Evolutionary conservation across 2,113 vertebrate genomes (phyloP).

Genomic region (Indri indri): DNA sequence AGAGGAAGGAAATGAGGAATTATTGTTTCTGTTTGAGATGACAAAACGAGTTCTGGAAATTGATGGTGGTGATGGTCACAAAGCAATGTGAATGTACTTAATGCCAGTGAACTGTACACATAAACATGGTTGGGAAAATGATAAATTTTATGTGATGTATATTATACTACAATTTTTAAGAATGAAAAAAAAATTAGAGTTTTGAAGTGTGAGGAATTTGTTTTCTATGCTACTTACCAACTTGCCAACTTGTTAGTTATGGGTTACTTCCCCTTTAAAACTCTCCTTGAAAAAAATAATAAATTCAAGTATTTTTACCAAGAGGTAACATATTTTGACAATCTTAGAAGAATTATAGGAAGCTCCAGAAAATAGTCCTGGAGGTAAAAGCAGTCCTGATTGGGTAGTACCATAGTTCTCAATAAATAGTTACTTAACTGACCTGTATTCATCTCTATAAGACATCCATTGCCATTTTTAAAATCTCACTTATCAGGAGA

Average conservation of each 20-base stretch:
- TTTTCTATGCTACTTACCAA: slow-evolving; percentile 25
- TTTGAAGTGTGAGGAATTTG: background rate
- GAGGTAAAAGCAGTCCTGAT: background rate
- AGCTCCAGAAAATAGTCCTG: background rate
- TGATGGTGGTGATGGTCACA: background rate
- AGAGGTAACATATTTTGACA: background rate
- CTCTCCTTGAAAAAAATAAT: background rate
- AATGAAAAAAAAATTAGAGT: background rate
- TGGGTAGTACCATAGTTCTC: background rate
- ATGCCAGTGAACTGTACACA: background rate
- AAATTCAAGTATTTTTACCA: slow-evolving; percentile 1
- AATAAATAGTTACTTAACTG: background rate
- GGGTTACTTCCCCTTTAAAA: background rate
- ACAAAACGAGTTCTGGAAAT: background rate
- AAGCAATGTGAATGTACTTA: background rate
- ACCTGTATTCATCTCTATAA: background rate
- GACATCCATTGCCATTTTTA: background rate
- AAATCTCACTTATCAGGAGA: slow-evolving; percentile 6
- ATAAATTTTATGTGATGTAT: background rate
- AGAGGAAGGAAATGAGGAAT: background rate
- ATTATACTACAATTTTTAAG: background rate
- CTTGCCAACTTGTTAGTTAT: background rate
- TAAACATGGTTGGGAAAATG: background rate
- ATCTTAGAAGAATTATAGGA: background rate
- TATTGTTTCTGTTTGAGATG: background rate